These are phyloP conservation scores for Penaeus japonicus DNA, from an alignment of 1,140 invertebrate genomes.

Conservation along the genomic window DNA sequence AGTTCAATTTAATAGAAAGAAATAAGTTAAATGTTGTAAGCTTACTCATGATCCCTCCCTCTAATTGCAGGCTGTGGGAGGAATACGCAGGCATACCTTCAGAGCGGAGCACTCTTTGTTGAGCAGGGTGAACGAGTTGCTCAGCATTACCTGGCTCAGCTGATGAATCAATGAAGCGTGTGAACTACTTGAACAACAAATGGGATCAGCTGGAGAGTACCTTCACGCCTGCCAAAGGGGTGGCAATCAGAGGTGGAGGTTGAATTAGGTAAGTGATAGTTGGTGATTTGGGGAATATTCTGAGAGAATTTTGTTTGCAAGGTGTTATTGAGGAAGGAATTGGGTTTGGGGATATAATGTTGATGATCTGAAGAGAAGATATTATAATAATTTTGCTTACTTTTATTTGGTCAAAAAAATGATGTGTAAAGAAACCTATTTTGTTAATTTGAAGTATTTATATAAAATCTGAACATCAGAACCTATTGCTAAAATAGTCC, in stretches of 20 bases:
- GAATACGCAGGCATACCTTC: conserved; percentile 75
- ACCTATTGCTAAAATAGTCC: no score
- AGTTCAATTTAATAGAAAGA: neutral
- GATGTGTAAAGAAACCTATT: no score
- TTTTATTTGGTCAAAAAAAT: no score
- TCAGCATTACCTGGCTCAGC: conserved; percentile 75
- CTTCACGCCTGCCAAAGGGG: conserved; percentile 64
- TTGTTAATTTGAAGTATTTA: no score
- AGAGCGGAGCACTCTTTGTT: conserved; percentile 77
- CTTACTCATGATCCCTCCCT: conserved; percentile 59
- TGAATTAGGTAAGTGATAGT: no score
- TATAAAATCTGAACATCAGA: no score
- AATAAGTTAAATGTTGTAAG: conserved; percentile 33
- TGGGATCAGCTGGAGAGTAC: conserved; percentile 76
- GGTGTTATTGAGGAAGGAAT: no score
- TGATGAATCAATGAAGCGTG: conserved; percentile 78
- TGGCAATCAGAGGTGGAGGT: conserved; percentile 4
- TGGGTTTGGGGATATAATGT: no score
- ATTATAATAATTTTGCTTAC: no score
- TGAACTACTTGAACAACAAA: conserved; percentile 77
- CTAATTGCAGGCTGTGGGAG: conserved; percentile 72
- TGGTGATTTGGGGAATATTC: no score
- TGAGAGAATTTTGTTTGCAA: no score
- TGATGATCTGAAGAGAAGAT: no score
- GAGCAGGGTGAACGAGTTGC: conserved; percentile 79